Conservation (phyloP, 2,888 invertebrate species). For the Aproaerema taeniolella region DNA sequence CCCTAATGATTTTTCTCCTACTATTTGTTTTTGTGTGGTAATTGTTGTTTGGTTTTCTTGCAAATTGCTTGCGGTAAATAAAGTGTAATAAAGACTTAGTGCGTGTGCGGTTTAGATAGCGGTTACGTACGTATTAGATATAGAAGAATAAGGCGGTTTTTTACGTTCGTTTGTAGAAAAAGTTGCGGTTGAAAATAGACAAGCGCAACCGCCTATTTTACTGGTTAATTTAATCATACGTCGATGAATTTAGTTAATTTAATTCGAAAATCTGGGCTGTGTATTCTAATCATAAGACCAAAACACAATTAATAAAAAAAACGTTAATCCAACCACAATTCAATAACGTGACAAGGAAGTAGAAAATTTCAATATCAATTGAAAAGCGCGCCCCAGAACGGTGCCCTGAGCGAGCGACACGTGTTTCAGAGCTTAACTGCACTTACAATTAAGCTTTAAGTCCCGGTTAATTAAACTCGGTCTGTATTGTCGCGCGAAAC, state of each 20-base stretch:
- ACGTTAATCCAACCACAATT: constrained; percentile 23
- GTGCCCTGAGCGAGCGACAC: constrained; percentile 60
- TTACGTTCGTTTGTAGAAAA: no score
- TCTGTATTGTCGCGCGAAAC: constrained; percentile 63
- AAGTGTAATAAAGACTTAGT: constrained; percentile 24
- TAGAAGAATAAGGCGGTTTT: no score
- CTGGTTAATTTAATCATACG: no score
- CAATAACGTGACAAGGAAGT: constrained; percentile 22
- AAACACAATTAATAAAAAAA: constrained; percentile 11
- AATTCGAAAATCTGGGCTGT: no score
- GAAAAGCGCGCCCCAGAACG: constrained; percentile 36
- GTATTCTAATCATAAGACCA: no score
- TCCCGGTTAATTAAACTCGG: constrained; percentile 72
- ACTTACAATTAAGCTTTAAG: constrained; percentile 74
- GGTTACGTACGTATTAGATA: no score
- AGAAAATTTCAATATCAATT: constrained; percentile 61
- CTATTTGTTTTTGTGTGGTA: constrained; percentile 74
- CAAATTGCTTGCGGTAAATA: constrained; percentile 63
- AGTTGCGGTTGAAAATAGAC: no score
- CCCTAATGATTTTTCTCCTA: constrained; percentile 71
- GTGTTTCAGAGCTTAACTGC: constrained; percentile 69
- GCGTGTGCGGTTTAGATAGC: constrained; percentile 6
- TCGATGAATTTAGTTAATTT: no score
- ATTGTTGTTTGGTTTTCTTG: constrained; percentile 72
- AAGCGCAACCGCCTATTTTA: no score